Evolutionary conservation across 2,888 invertebrate genomes (phyloP).

Genomic region (Oligia latruncula): DNA sequence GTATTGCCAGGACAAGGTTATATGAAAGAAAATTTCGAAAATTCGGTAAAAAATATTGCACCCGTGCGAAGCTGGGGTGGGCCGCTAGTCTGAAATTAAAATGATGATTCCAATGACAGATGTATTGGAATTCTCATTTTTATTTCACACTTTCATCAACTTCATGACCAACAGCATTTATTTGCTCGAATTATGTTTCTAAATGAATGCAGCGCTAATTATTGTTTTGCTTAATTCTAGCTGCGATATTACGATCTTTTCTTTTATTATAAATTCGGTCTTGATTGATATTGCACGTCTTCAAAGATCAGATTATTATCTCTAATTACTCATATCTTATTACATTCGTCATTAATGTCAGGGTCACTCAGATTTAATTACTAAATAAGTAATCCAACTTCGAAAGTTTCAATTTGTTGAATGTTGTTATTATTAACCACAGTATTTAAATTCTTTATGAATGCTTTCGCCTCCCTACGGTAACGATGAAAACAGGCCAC

Average conservation of each 20-base stretch:
- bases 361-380: slow-evolving; percentile 30
- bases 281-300: slow-evolving; percentile 35
- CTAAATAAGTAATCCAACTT: background rate
- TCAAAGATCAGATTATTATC: slow-evolving; percentile 33
- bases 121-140: background rate
- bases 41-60: too few relatives aligned
- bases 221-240: background rate
- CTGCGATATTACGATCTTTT: background rate
- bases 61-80: too few relatives aligned
- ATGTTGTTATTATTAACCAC: background rate
- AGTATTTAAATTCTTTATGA: slow-evolving; percentile 1
- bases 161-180: background rate
- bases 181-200: background rate
- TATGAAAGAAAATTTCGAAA: too few relatives aligned
- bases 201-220: background rate
- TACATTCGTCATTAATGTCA: slow-evolving; percentile 29
- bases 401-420: background rate
- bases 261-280: background rate
- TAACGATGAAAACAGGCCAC: slow-evolving; percentile 55
- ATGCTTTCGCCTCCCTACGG: slow-evolving; percentile 36
- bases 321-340: background rate
- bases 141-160: background rate
- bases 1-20: too few relatives aligned
- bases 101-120: too few relatives aligned
- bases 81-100: too few relatives aligned